These are phyloP conservation scores for Microplitis manilae DNA, from an alignment of 2,888 invertebrate genomes.

Conservation along the genomic window DNA sequence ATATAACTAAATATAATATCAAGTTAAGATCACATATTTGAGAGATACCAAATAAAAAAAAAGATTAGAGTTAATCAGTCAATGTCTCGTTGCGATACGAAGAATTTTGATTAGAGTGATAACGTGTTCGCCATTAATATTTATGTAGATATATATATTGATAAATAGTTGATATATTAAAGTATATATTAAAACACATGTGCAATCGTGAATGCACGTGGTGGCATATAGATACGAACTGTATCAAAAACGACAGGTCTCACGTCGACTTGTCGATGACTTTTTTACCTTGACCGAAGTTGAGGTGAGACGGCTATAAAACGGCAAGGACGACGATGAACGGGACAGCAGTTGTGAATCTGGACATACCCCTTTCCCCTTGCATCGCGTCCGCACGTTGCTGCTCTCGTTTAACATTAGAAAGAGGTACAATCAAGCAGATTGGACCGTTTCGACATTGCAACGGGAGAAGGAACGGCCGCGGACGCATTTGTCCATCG, in stretches of 20 bases:
- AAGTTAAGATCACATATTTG: neutral
- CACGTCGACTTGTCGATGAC: slow-evolving; percentile 55
- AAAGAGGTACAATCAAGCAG: slow-evolving; percentile 54
- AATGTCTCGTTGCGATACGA: neutral
- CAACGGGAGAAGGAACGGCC: slow-evolving; percentile 30
- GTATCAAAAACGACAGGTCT: slow-evolving; percentile 54
- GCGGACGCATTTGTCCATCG: slow-evolving; percentile 17
- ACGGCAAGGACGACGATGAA: slow-evolving; percentile 68
- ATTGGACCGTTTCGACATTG: slow-evolving; percentile 45
- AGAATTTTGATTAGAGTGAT: neutral
- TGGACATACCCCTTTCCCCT: slow-evolving; percentile 66
- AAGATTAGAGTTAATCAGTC: neutral
- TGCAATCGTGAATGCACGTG: slow-evolving; percentile 26
- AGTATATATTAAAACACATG: slow-evolving; percentile 6
- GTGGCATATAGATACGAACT: slow-evolving; percentile 5
- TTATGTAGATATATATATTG: neutral
- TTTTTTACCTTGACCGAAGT: slow-evolving; percentile 67
- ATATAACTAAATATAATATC: neutral
- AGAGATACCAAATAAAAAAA: neutral
- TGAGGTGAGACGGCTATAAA: slow-evolving; percentile 66
- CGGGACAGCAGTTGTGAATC: slow-evolving; percentile 68
- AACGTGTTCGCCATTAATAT: neutral
- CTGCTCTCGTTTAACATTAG: slow-evolving; percentile 66
- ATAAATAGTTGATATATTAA: neutral
- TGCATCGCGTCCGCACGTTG: slow-evolving; percentile 66